Percentiles rank a stretch among this genome's conserved stretches.
Conservation (phyloP, 2,888 invertebrate species). For the Dromius quadrimaculatus region DNA sequence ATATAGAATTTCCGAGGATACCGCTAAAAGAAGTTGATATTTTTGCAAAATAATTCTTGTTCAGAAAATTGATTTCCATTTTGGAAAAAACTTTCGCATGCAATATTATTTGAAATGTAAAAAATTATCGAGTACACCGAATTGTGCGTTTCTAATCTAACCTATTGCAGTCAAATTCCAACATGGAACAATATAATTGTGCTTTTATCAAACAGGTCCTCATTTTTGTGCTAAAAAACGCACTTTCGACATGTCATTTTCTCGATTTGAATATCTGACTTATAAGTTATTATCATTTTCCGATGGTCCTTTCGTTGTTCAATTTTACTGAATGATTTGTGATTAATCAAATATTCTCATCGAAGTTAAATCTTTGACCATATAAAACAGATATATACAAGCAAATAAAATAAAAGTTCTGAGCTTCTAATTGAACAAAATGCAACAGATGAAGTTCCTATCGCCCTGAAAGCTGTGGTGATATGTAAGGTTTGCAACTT, state of each 20-base stretch:
- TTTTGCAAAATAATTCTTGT: too few relatives aligned
- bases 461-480: too few relatives aligned
- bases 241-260: neutral
- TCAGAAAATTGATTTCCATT: too few relatives aligned
- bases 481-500: too few relatives aligned
- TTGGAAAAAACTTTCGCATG: too few relatives aligned
- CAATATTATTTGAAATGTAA: too few relatives aligned
- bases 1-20: too few relatives aligned
- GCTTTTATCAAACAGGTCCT: constrained; percentile 5
- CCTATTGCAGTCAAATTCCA: constrained; percentile 49
- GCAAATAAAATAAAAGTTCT: too few relatives aligned
- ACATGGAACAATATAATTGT: constrained; percentile 37
- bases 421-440: too few relatives aligned
- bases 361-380: neutral
- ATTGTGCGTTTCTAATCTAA: constrained; percentile 46
- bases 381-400: too few relatives aligned
- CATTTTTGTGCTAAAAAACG: constrained; percentile 36
- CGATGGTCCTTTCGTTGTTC: constrained; percentile 41
- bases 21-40: too few relatives aligned
- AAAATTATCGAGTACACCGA: constrained; percentile 13
- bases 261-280: constrained; percentile 17
- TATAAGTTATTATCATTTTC: constrained; percentile 17
- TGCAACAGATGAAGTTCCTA: too few relatives aligned
- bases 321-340: constrained; percentile 8
- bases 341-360: constrained; percentile 36